These are phyloP conservation scores for Macrobrachium rosenbergii DNA, from an alignment of 1,140 invertebrate genomes.

Conservation along the genomic window DNA sequence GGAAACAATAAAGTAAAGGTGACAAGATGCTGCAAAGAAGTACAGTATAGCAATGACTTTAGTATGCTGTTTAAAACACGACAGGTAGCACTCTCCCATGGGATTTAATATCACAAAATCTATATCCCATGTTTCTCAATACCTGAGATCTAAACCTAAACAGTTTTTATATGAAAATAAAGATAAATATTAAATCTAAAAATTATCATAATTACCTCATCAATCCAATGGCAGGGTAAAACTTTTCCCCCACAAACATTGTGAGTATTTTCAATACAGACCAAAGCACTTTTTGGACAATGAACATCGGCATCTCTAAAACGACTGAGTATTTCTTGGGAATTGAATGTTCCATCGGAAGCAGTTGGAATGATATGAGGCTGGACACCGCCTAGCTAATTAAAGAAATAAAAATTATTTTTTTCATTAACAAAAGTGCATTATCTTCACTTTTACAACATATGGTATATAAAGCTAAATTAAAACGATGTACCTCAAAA, in stretches of 20 bases:
- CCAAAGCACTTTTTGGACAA: conserved; percentile 83
- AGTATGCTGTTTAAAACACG: no score
- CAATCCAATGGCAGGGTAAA: conserved; percentile 84
- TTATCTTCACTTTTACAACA: not conserved
- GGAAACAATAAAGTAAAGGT: no score
- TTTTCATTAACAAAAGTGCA: not conserved
- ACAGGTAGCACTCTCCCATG: no score
- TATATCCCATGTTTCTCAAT: no score
- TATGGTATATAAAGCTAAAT: not conserved
- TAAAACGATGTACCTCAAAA: not conserved
- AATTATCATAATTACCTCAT: conserved; percentile 73
- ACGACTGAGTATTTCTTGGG: conserved; percentile 78
- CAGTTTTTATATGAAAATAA: not conserved
- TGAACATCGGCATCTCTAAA: conserved; percentile 81
- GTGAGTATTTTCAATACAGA: conserved; percentile 93
- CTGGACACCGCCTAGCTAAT: conserved; percentile 76
- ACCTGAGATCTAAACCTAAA: no score
- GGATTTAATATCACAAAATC: no score
- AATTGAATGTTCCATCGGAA: conserved; percentile 87
- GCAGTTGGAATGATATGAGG: conserved; percentile 81
- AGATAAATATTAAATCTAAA: not conserved
- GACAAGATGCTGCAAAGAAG: no score
- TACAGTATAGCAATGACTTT: no score
- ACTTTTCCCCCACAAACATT: conserved; percentile 89
- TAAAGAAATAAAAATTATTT: not conserved